Percentiles rank a stretch among this genome's conserved stretches.
Conservation (phyloP, 2,113 vertebrate genomes). For the Hippoglossus stenolepis region DNA sequence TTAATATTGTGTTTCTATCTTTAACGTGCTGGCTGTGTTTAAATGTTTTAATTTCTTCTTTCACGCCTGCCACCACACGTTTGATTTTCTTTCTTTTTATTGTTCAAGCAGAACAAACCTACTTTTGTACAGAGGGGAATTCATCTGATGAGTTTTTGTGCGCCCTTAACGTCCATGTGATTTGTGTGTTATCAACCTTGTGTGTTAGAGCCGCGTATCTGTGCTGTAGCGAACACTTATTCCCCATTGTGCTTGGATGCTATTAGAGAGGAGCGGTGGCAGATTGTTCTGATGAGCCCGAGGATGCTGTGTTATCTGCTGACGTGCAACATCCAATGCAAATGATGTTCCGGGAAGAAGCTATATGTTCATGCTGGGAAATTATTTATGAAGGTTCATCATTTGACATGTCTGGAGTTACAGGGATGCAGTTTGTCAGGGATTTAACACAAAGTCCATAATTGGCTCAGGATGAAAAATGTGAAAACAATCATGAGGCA, state of each 20-base stretch:
- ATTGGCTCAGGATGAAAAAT: no score
- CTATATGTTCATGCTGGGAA: not conserved
- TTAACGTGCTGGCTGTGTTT: not conserved
- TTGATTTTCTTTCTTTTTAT: no score
- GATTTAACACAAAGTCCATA: no score
- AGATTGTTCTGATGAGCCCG: constrained; percentile 59
- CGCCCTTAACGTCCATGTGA: not conserved
- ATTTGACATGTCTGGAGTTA: not conserved
- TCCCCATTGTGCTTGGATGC: not conserved
- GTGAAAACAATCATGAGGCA: no score
- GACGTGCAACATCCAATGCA: constrained; percentile 27
- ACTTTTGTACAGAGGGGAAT: not conserved
- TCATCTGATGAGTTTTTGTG: not conserved
- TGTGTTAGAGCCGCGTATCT: not conserved
- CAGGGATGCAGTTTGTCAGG: no score
- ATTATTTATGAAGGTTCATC: not conserved
- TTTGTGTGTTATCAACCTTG: constrained; percentile 3
- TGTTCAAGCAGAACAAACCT: not conserved
- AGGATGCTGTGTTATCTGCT: constrained; percentile 38
- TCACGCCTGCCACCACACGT: not conserved
- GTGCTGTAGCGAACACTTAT: not conserved
- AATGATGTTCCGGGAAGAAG: constrained; percentile 27
- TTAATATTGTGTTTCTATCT: not conserved
- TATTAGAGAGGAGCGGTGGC: constrained; percentile 9
- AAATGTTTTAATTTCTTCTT: not conserved